phyloP scores from a whole-genome alignment of 92 coral and sea anemone species.

The Palythoa heliodiscus region DNA sequence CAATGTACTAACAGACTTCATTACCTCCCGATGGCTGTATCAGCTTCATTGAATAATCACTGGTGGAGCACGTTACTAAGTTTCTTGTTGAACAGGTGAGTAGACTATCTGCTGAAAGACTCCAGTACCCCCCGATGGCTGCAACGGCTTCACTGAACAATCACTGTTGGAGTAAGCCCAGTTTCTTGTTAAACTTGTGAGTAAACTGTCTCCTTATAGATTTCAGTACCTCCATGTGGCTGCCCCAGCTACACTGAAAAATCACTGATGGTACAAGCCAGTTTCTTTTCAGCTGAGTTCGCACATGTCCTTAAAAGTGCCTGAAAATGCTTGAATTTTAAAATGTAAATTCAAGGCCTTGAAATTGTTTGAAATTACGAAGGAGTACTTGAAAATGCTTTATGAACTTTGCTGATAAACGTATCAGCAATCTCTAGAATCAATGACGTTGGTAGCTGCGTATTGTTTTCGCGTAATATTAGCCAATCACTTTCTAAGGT shows the following conservation, averaged over 20 bases:
- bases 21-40: constrained; percentile 85
- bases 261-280: too few species aligned
- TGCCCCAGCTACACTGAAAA: constrained; percentile 59
- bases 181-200: constrained; percentile 96
- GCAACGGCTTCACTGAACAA: constrained; percentile 83
- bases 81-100: constrained; percentile 96
- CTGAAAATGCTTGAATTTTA: too few species aligned
- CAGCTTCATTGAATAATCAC: constrained; percentile 85
- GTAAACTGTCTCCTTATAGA: background rate
- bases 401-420: too few species aligned
- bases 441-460: too few species aligned
- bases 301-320: too few species aligned
- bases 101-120: background rate
- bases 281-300: too few species aligned
- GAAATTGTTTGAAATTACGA: too few species aligned
- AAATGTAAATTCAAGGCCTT: too few species aligned
- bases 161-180: constrained; percentile 84
- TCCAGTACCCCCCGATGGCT: constrained; percentile 44
- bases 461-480: too few species aligned
- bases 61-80: constrained; percentile 87
- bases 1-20: constrained; percentile 72
- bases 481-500: too few species aligned
- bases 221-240: constrained; percentile 36
- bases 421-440: too few species aligned
- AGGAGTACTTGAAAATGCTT: too few species aligned